phyloP scores from a whole-genome alignment of 2,888 invertebrate species.

The Drosophila eohydei region DNA sequence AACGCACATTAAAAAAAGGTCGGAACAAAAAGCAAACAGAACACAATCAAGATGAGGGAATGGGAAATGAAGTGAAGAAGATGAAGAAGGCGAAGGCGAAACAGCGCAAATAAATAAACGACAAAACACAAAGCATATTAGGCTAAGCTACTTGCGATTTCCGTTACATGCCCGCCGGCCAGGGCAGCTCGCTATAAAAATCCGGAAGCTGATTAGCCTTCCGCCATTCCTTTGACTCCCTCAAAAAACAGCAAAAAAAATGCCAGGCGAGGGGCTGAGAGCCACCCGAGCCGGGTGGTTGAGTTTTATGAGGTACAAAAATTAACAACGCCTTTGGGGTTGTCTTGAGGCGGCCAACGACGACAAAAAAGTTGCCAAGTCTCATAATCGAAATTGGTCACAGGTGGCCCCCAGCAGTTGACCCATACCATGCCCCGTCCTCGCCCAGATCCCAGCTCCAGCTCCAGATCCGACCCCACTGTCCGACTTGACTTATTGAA shows the following conservation, averaged over 20 bases:
- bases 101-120: constrained; percentile 75
- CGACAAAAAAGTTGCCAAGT: constrained; percentile 55
- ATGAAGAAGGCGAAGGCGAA: constrained; percentile 47
- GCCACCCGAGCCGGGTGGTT: constrained; percentile 51
- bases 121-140: constrained; percentile 78
- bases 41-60: constrained; percentile 16
- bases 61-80: constrained; percentile 25
- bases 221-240: constrained; percentile 3
- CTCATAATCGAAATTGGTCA: constrained; percentile 82
- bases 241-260: constrained; percentile 21
- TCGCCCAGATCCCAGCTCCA: constrained; percentile 18
- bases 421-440: constrained; percentile 44
- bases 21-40: constrained; percentile 4
- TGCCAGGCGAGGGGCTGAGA: constrained; percentile 9
- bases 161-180: constrained; percentile 67
- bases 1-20: constrained; percentile 51
- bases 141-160: constrained; percentile 80
- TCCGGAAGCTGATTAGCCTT: constrained; percentile 75
- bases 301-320: constrained; percentile 76
- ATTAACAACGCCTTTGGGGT: constrained; percentile 77
- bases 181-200: constrained; percentile 62
- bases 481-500: constrained; percentile 65
- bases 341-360: constrained; percentile 48
- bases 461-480: constrained; percentile 23
- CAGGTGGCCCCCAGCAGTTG: constrained; percentile 73